These are phyloP conservation scores for Parascotia fuliginaria DNA, from an alignment of 2,888 invertebrate species.

Conservation along the genomic window DNA sequence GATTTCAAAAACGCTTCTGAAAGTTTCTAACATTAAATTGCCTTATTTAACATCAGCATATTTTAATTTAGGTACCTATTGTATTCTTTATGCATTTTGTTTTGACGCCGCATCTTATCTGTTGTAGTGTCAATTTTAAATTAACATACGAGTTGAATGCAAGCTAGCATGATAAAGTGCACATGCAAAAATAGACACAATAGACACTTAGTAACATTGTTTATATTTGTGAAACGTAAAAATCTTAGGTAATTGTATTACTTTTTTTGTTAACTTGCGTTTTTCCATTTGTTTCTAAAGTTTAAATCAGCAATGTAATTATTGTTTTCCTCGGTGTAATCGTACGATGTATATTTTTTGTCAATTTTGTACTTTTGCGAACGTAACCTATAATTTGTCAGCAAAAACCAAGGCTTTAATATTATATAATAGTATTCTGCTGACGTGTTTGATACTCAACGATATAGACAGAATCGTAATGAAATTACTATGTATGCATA, in stretches of 20 bases:
- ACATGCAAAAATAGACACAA: background rate
- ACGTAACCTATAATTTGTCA: constrained; percentile 32
- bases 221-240: background rate
- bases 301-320: constrained; percentile 27
- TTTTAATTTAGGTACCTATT: too few relatives aligned
- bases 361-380: constrained; percentile 7
- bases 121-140: too few relatives aligned
- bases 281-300: constrained; percentile 16
- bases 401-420: constrained; percentile 35
- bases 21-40: too few relatives aligned
- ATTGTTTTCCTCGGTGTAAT: constrained; percentile 30
- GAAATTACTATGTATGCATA: too few relatives aligned
- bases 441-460: constrained; percentile 1
- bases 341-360: constrained; percentile 19
- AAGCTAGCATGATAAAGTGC: too few relatives aligned
- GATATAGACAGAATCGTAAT: too few relatives aligned
- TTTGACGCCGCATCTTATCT: too few relatives aligned
- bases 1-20: too few relatives aligned
- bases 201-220: background rate
- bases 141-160: background rate
- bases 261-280: background rate
- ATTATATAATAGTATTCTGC: constrained; percentile 8
- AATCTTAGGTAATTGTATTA: background rate
- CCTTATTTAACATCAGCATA: too few relatives aligned
- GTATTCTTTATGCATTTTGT: too few relatives aligned